Base-by-base conservation (phyloP, 2,113 vertebrate genomes). In the Prionailurus bengalensis region DNA sequence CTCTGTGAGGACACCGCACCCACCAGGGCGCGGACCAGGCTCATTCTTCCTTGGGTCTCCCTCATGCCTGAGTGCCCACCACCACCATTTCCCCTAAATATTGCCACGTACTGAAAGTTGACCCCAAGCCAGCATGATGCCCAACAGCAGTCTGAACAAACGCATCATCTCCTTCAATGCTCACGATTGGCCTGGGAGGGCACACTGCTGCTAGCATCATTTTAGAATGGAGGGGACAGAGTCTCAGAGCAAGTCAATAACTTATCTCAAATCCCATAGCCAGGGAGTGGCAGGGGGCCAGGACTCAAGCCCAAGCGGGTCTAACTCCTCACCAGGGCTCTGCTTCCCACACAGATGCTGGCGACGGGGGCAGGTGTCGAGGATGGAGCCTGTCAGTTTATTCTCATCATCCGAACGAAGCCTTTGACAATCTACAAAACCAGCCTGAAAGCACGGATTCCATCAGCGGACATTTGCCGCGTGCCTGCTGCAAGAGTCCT, bases 1-100 rank as follows among this genome's bases (percentile, higher is more conserved):
- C 45, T 78, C 36, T 31, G 55, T 6, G 14, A 68, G 29, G 58
- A 74, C 48, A 74, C 5, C 1, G 7, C 0, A 3, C 1, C 23
- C 29, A 5, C 5, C 0, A 1, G 86, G 2, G 19, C 10, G 4
- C 0, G 12, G 27, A 3, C 27, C 1, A 33, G 48, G 16, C 66
- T 65, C 14, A 4, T 25, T 12, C 33, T 61, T 19, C 39, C 55
- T 61, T 74, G 74, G 63, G 13, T 29, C 17, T 71, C 31, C 29
- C 6, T 25, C 5, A 14, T 17, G 36, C 45, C 31, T 1, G 21
- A n/a, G 25, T 13, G 55, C 27, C 61, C 21, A 12, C 21, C 53
- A 36, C 7, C 33, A 21, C 11, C 14, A 25, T 81, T 31, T 27
- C 63, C 25, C 36, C 39, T 85, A 42, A 79, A 66, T 65, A 53